A percentile compares a stretch with the other conserved stretches of the same genome.
phyloP scores from a whole-genome alignment of 2,888 invertebrate species.

The Agriotes lineatus region DNA sequence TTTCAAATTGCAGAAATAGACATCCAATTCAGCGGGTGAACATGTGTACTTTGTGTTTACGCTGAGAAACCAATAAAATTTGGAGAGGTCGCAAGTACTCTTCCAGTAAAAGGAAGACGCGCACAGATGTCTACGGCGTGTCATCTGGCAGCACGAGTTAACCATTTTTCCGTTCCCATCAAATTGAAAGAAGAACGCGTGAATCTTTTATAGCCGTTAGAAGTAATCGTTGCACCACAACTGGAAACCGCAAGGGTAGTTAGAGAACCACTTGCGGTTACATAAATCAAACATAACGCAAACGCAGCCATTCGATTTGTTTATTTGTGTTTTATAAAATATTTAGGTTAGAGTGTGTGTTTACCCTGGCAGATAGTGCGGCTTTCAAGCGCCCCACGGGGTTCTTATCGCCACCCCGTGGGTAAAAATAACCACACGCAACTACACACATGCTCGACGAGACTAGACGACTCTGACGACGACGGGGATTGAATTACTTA shows the following conservation, averaged over 20 bases:
- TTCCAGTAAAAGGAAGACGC: conserved; percentile 14
- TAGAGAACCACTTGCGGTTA: conserved; percentile 60
- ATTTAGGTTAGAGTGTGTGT: conserved; percentile 53
- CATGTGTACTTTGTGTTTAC: not conserved
- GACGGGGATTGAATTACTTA: conserved; percentile 45
- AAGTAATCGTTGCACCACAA: conserved; percentile 49
- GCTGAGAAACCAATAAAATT: conserved; percentile 21
- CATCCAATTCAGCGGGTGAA: no score
- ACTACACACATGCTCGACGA: conserved; percentile 48
- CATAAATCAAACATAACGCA: conserved; percentile 60
- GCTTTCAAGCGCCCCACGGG: conserved; percentile 51
- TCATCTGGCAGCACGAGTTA: conserved; percentile 39
- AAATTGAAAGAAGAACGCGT: conserved; percentile 49
- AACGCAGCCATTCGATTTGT: conserved; percentile 58
- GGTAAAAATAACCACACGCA: conserved; percentile 57
- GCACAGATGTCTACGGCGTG: conserved; percentile 30
- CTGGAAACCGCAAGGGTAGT: conserved; percentile 60
- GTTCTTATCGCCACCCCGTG: conserved; percentile 50
- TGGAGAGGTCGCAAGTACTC: conserved; percentile 2
- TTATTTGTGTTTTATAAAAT: conserved; percentile 60
- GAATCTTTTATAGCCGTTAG: conserved; percentile 58
- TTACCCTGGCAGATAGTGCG: conserved; percentile 48
- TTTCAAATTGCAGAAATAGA: no score
- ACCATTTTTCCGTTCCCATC: conserved; percentile 44
- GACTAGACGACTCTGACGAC: conserved; percentile 46